Percentiles rank a stretch among this genome's conserved stretches.
phyloP scores from a whole-genome alignment of 2,888 invertebrate species.

The Xylocampa areola region DNA sequence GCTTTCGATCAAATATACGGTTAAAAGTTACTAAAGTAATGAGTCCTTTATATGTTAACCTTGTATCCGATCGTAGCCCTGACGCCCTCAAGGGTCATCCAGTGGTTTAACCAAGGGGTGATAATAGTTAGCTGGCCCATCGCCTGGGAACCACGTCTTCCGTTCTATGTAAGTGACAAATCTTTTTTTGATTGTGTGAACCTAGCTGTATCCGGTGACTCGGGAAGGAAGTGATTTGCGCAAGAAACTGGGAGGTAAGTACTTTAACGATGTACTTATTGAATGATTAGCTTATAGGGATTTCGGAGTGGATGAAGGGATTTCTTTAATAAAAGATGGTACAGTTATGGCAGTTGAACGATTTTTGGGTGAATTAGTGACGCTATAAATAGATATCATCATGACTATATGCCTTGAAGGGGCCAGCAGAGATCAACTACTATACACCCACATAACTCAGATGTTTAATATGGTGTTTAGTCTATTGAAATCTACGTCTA shows the following conservation, averaged over 20 bases:
- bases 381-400: too few relatives aligned
- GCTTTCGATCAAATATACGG: too few relatives aligned
- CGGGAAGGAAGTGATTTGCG: constrained; percentile 60
- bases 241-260: constrained; percentile 45
- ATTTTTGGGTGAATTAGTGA: background rate
- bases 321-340: background rate
- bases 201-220: constrained; percentile 70
- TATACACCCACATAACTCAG: too few relatives aligned
- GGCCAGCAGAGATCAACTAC: too few relatives aligned
- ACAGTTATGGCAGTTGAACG: background rate
- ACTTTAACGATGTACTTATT: constrained; percentile 31
- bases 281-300: constrained; percentile 36
- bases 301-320: constrained; percentile 2
- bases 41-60: constrained; percentile 1
- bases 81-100: constrained; percentile 75
- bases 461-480: too few relatives aligned
- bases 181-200: constrained; percentile 89
- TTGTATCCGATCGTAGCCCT: constrained; percentile 56
- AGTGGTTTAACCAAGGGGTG: constrained; percentile 76
- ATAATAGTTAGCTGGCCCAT: constrained; percentile 81
- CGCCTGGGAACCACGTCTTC: constrained; percentile 82
- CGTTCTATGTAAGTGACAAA: constrained; percentile 82
- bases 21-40: too few relatives aligned
- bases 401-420: too few relatives aligned
- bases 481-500: too few relatives aligned